Conservation (phyloP, 2,113 vertebrate species). For the Saguinus imperator region DNA sequence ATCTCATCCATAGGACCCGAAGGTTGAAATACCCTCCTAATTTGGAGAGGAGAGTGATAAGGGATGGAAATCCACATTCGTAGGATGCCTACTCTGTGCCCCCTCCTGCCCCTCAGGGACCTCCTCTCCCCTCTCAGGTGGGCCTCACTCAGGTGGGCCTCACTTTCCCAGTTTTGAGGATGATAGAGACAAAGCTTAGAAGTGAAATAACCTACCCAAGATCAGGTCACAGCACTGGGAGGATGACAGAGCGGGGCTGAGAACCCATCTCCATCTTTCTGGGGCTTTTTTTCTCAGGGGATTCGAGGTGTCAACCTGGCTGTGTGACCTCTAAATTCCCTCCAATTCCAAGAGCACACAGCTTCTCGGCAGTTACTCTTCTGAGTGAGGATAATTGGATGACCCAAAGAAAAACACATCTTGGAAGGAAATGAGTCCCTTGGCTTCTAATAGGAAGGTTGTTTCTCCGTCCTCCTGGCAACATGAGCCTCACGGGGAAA, state of each 20-base stretch:
- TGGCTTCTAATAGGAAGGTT: neutral
- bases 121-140: neutral
- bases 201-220: neutral
- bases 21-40: neutral
- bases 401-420: neutral
- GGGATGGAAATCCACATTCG: neutral
- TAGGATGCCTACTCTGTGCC: fast-evolving
- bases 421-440: neutral
- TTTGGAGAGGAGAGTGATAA: neutral
- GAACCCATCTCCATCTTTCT: neutral
- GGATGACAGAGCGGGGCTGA: neutral
- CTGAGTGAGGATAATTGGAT: constrained; percentile 43
- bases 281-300: neutral
- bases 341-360: fast-evolving
- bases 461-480: neutral
- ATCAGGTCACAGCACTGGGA: neutral
- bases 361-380: neutral
- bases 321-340: neutral
- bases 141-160: neutral
- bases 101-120: neutral
- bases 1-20: neutral
- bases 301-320: fast-evolving
- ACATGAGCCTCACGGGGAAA: neutral
- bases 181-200: neutral
- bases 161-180: neutral